These are phyloP conservation scores for Phenganax subtilis DNA, from an alignment of 92 coral and sea anemone species.

Conservation along the genomic window DNA sequence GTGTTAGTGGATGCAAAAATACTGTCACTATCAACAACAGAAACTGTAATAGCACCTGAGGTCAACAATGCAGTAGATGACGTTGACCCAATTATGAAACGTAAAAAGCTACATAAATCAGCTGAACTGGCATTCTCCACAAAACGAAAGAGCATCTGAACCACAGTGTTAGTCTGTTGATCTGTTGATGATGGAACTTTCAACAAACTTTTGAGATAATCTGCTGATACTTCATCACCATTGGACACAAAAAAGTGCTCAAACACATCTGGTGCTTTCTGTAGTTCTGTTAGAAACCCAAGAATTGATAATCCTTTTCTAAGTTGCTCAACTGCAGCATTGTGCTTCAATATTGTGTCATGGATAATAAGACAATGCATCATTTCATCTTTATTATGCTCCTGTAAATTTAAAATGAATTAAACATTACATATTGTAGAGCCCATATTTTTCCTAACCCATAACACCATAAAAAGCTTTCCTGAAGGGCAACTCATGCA, in stretches of 20 bases:
- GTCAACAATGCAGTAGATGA: conserved; percentile 5
- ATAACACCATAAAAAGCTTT: no score
- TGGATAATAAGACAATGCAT: conserved; percentile 50
- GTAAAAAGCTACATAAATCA: conserved; percentile 13
- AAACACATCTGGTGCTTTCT: conserved; percentile 50
- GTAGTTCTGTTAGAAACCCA: conserved; percentile 45
- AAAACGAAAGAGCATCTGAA: conserved; percentile 24
- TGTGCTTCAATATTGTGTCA: conserved; percentile 51
- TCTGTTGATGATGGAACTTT: conserved; percentile 38
- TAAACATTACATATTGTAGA: not conserved
- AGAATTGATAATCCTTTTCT: conserved; percentile 51
- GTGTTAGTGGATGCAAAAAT: conserved; percentile 21
- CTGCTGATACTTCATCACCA: conserved; percentile 38
- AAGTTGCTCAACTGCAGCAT: conserved; percentile 53
- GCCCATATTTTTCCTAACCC: not conserved
- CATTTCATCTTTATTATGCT: conserved; percentile 42
- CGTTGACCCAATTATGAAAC: conserved; percentile 9
- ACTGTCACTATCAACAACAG: conserved; percentile 5
- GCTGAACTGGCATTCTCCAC: conserved; percentile 7
- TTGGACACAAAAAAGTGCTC: conserved; percentile 53
- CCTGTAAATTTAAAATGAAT: conserved; percentile 22
- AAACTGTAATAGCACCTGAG: not conserved
- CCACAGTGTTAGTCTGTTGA: conserved; percentile 20
- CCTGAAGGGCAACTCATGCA: no score
- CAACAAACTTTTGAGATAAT: conserved; percentile 41